Evolutionary conservation across 2,888 invertebrate genomes (phyloP).

Genomic region (Myopa tessellatipennis): DNA sequence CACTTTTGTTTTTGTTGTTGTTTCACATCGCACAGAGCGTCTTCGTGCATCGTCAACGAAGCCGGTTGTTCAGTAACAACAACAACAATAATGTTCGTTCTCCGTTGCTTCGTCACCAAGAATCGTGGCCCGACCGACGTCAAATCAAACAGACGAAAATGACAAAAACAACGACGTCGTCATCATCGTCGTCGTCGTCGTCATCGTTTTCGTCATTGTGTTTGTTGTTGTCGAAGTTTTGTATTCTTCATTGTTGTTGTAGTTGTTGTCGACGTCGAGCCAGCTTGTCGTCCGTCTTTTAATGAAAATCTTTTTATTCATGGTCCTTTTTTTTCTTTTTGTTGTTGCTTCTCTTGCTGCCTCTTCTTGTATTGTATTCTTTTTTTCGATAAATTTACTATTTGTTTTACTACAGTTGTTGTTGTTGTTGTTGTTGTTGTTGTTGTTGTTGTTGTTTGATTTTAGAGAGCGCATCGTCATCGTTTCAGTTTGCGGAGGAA

Average conservation of each 20-base stretch:
- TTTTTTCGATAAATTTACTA: background rate
- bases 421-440: background rate
- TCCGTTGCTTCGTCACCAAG: slow-evolving; percentile 34
- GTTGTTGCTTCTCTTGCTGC: background rate
- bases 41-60: background rate
- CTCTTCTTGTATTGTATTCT: background rate
- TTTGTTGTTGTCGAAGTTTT: background rate
- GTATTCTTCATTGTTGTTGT: background rate
- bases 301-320: slow-evolving; percentile 5
- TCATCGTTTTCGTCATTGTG: slow-evolving; percentile 28
- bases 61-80: background rate
- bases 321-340: slow-evolving; percentile 8
- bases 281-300: slow-evolving; percentile 29
- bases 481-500: slow-evolving; percentile 41
- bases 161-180: background rate
- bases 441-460: slow-evolving; percentile 38
- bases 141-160: background rate
- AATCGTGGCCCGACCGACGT: slow-evolving; percentile 20
- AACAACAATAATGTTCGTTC: slow-evolving; percentile 20
- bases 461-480: slow-evolving; percentile 48
- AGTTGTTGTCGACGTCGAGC: background rate
- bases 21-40: background rate
- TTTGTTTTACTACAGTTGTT: background rate
- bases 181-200: background rate
- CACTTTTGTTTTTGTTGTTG: background rate